Base-by-base conservation (phyloP, 2,797 vertebrate species). In the Morelia viridis region DNA sequence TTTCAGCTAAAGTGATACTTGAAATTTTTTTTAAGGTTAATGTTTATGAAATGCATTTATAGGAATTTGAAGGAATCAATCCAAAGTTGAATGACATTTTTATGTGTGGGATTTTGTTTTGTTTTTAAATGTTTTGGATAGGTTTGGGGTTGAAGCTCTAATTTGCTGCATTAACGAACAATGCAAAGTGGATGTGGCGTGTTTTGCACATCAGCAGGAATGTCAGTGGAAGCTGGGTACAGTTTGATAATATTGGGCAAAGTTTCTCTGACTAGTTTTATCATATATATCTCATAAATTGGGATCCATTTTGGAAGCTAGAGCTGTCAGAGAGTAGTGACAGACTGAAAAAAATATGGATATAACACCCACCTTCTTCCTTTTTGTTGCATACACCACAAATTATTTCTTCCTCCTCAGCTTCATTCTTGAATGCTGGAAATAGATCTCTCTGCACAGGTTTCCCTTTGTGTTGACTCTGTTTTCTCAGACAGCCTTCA, bases 401-500 rank as follows among this genome's bases (percentile, higher is more conserved):
- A 68, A 57, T 22, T 12, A 60, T 17, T 89, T 0, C 10, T 61
- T 15, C 15, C 9, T 53, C 5, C 41, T 64, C 46, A 4, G 15
- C 57, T n/a, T 50, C 0, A 4, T 8, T 0, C 0, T 61, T 22
- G 31, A 24, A 0, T 9, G 68, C 50, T 19, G 56, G 90, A 91
- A 93, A 86, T 68, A 87, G 90, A 50, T 93, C 92, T 91, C 13
- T 15, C 26, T 76, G 3, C 62, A 0, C 0, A 2, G 6, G 1
- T 35, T 92, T 92, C 50, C 56, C 12, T 61, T 61, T 53, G n/a
- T 12, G 19, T 24, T 56, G 46, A 8, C 22, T 65, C 85, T 90
- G 6, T 91, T 94, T 95, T 92, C 87, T 80, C 0, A 4, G 91
- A 76, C 93, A 90, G 91, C 61, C 91, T 94, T 60, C 41, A 3